Evolutionary conservation across 2,797 vertebrate species (phyloP), one percentile per base, ranked within the genome.

Genomic region (Xyrichtys novacula): DNA sequence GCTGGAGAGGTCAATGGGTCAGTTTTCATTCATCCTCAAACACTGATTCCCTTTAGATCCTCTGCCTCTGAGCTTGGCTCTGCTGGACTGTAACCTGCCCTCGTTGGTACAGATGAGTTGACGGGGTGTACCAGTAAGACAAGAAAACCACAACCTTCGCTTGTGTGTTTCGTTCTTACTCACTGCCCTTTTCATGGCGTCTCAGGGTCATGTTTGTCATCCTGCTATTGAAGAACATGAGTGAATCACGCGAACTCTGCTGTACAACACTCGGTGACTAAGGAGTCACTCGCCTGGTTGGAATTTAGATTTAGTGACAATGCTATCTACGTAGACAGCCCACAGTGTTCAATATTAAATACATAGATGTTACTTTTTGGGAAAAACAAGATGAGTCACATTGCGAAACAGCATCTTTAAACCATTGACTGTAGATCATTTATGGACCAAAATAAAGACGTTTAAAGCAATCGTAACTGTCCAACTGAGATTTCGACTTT

Each of bases 211-310:
- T 17, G n/a, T 66, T 74, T 55, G 28, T 59, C 65, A 3, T 65
- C 69, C 68, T 76, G 71, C 66, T 29, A 38, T 42, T 22, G 38
- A 78, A 68, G 67, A 83, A 82, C 76, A 80, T 52, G 59, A 4
- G 46, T 50, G 40, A 84, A 69, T 39, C 50, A 23, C 4, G 1
- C 23, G 53, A 66, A 38, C 69, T 74, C 58, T 49, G 63, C 47
- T 59, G 32, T 20, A 54, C 26, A 19, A 59, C 39, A 61, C 50
- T 61, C 62, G 32, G 28, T 61, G n/a, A 64, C 46, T 60, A 50
- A 73, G 19, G 49, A 70, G 34, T 52, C 55, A 48, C 56, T 49
- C 6, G 1, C 20, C 59, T 31, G 12, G 36, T 72, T 48, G 46
- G 25, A 7, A 64, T 43, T 8, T 3, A 52, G 60, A 47, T 38